Conservation (phyloP, 2,113 vertebrate genomes). For the Pachycephala philippinensis region DNA sequence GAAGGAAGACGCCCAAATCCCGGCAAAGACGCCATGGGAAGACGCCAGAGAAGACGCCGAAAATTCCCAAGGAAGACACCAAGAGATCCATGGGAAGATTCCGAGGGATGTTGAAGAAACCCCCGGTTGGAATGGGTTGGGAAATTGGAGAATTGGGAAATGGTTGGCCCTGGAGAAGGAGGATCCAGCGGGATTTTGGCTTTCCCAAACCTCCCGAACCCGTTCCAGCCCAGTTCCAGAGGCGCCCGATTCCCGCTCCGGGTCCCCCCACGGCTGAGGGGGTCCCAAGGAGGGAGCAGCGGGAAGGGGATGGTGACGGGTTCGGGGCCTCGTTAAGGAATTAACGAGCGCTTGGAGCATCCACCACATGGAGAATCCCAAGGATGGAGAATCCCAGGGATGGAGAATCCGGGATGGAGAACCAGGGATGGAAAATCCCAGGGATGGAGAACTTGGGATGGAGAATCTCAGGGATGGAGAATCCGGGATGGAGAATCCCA, state of each 20-base stretch:
- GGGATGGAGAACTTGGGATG: too few species aligned
- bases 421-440: too few species aligned
- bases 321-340: not conserved
- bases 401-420: too few species aligned
- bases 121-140: fast-evolving
- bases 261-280: not conserved
- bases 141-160: fast-evolving
- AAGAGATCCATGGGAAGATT: not conserved
- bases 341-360: fast-evolving
- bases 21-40: too few species aligned
- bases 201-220: not conserved
- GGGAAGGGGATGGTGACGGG: not conserved
- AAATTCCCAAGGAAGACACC: too few species aligned
- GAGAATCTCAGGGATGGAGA: too few species aligned
- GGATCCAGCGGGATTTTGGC: not conserved
- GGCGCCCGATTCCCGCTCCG: fast-evolving
- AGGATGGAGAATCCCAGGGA: too few species aligned
- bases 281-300: not conserved
- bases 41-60: not conserved
- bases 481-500: too few species aligned
- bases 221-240: not conserved
- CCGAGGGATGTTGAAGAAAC: not conserved
- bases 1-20: too few species aligned
- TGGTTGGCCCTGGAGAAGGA: fast-evolving
- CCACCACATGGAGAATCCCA: not conserved